Evolutionary conservation across 1,140 invertebrate genomes (phyloP), one percentile per base, ranked within the genome.

Genomic region (Nymphalis io): DNA sequence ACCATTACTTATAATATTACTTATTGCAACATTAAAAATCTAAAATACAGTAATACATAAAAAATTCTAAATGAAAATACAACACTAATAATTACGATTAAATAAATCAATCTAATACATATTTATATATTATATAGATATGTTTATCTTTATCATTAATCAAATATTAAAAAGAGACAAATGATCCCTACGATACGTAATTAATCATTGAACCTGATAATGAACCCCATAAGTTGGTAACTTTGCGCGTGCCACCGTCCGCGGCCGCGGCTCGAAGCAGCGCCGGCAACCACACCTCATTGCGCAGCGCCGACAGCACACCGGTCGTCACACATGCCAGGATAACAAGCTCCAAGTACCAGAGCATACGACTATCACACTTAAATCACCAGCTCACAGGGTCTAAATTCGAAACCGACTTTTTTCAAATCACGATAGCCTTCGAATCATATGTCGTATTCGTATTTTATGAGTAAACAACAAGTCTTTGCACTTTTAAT

Each of bases 221-320:
- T 80, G 83, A 46, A 79, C 73, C 65, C 81, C 85, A 86, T 88
- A 88, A 5, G 79, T 78, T 68, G 70, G 70, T 51, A 33, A 73
- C 60, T 44, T 74, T 68, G 48, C 63, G 67, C 38, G 73, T 61
- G 73, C 74, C 68, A 77, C 72, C 53, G 78, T 75, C 48, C 78
- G 79, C 40, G 84, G 82, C 51, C 79, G 83, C 58, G 88, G 85
- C 73, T 87, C 87, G 85, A 79, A 87, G 76, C 83, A 88, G 51
- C 84, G 82, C 67, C 83, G 85, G 71, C 88, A 88, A 48, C 88
- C 88, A 82, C 86, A 88, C 84, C 83, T 90, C 88, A 90, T 89
- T 78, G 68, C 82, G 75, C 59, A 90, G 77, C 60, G 84, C 85
- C 60, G 83, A 83, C 46, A 87, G 78, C n/a, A 88, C 62, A 15